Percentiles rank a stretch among this genome's conserved stretches.
Evolutionary conservation across 2,888 invertebrate genomes (phyloP).

Genomic region (Osmoderma eremita): DNA sequence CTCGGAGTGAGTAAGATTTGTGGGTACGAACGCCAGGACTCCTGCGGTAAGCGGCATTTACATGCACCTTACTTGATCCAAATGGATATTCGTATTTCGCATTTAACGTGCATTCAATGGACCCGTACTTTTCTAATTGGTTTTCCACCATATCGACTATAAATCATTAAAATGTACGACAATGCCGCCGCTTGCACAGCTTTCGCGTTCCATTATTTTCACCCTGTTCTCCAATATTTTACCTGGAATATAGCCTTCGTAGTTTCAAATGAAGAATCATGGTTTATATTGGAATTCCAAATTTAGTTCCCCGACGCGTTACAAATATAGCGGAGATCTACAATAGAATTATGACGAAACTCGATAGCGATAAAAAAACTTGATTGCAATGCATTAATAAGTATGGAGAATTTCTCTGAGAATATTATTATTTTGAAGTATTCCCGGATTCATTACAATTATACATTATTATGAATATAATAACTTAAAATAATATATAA

Average conservation of each 20-base stretch:
- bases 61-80: constrained; percentile 50
- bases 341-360: no score
- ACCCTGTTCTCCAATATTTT: constrained; percentile 39
- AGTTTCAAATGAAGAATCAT: constrained; percentile 12
- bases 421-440: no score
- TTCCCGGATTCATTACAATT: no score
- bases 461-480: no score
- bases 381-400: no score
- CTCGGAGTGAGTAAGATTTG: constrained; percentile 53
- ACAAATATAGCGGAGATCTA: no score
- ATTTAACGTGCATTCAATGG: constrained; percentile 52
- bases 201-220: constrained; percentile 38
- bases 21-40: constrained; percentile 42
- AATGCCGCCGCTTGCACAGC: constrained; percentile 22
- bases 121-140: constrained; percentile 54
- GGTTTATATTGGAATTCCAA: constrained; percentile 35
- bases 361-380: no score
- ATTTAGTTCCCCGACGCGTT: constrained; percentile 18
- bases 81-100: constrained; percentile 54
- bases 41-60: constrained; percentile 49
- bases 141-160: constrained; percentile 47
- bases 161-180: constrained; percentile 43
- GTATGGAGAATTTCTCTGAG: no score
- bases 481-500: no score
- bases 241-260: constrained; percentile 33